A percentile compares a stretch with the other conserved stretches of the same genome.
Evolutionary conservation across 2,888 invertebrate genomes (phyloP).

Genomic region (Melolontha melolontha): DNA sequence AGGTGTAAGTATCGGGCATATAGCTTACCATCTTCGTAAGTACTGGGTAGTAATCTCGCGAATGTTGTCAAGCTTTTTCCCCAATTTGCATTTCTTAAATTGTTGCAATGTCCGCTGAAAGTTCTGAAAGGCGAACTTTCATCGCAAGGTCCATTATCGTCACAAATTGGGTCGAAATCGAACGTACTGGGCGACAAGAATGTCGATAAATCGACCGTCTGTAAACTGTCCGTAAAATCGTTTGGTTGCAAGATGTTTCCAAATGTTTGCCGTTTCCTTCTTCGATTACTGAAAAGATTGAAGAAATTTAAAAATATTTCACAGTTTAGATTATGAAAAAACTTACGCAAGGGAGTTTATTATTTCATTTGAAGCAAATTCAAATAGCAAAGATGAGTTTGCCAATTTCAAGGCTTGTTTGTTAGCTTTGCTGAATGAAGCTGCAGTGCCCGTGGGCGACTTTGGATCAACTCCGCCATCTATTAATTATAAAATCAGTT

Average conservation of each 20-base stretch:
- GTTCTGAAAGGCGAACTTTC: constrained; percentile 78
- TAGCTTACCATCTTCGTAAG: constrained; percentile 91
- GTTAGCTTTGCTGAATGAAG: constrained; percentile 91
- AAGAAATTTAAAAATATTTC: neutral
- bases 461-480: constrained; percentile 87
- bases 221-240: constrained; percentile 75
- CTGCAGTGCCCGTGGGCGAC: constrained; percentile 87
- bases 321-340: neutral
- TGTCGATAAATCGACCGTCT: constrained; percentile 81
- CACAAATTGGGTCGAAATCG: constrained; percentile 77
- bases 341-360: constrained; percentile 72
- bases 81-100: constrained; percentile 82
- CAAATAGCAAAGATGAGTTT: constrained; percentile 87
- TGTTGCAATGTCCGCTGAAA: constrained; percentile 89
- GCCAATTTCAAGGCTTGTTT: constrained; percentile 84
- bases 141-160: constrained; percentile 79
- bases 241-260: constrained; percentile 70
- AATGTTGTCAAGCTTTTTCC: constrained; percentile 90
- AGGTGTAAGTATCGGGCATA: too few species aligned
- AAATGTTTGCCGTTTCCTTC: constrained; percentile 81
- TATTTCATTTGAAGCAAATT: constrained; percentile 89
- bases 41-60: constrained; percentile 84
- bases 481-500: constrained; percentile 56
- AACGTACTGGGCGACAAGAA: constrained; percentile 75
- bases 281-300: constrained; percentile 63